A percentile compares a stretch with the other conserved stretches of the same genome.
phyloP scores from a whole-genome alignment of 2,888 invertebrate species.

The Drosophila quasianomalipes region DNA sequence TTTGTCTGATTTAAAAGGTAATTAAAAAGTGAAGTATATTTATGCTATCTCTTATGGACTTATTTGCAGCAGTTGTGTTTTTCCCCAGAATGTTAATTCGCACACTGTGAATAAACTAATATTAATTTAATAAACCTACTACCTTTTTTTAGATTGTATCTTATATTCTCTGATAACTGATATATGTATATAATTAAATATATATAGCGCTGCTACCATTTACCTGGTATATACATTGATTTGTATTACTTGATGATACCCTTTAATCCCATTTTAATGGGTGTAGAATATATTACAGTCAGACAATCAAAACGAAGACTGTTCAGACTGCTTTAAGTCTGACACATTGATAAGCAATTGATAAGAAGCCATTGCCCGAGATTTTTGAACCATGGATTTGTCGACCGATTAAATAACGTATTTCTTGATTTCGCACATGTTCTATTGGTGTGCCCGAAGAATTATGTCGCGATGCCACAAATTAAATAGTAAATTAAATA shows the following conservation, averaged over 20 bases:
- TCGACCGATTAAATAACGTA: constrained; percentile 36
- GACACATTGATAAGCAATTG: constrained; percentile 51
- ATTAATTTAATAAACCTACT: background rate
- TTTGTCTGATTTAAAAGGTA: background rate
- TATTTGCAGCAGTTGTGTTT: background rate
- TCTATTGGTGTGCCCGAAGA: constrained; percentile 15
- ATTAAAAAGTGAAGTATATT: background rate
- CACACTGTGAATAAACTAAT: background rate
- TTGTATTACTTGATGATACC: background rate
- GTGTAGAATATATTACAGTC: background rate
- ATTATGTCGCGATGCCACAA: constrained; percentile 6
- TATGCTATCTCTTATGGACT: background rate
- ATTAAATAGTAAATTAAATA: constrained; percentile 8
- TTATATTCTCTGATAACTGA: background rate
- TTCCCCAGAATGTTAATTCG: background rate
- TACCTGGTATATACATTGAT: background rate
- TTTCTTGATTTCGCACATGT: constrained; percentile 41
- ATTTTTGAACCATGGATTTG: constrained; percentile 45
- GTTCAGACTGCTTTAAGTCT: constrained; percentile 3
- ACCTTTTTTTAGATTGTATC: background rate
- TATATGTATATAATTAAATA: background rate
- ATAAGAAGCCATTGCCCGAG: constrained; percentile 55
- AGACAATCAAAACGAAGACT: background rate
- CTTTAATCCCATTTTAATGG: constrained; percentile 1
- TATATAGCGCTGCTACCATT: background rate